Base-by-base conservation (phyloP, 2,113 vertebrate genomes). In the Oreochromis niloticus region DNA sequence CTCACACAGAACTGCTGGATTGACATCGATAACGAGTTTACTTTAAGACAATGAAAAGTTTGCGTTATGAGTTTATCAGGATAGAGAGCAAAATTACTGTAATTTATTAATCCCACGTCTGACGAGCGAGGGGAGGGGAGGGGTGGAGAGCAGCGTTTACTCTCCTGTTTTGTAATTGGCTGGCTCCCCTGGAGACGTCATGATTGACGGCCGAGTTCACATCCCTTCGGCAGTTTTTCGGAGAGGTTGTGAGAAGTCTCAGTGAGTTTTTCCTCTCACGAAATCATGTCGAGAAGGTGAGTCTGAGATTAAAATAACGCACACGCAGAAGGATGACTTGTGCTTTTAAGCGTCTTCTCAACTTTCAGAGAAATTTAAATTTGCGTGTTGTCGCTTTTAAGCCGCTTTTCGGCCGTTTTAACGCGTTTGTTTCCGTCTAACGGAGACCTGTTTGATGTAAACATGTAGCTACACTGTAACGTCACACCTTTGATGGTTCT, bases 251-350 rank as follows among this genome's bases (percentile, higher is more conserved):
- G n/a, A 81, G 2, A 32, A 59, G 83, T 54, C 9, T 55, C n/a
- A 27, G 11, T 17, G 32, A 56, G 1, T 68, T 82, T 79, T 56
- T 79, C 32, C 4, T 52, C 86, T 27, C 17, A 81, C 71, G 14
- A 24, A 82, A 80, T 2, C 85, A 95, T 95, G 95, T 85, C 92
- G 2, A 90, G 24, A 6, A 19, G 94, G 95, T 95, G 81, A 89
- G 95, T 41, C 2, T 57, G 5, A 1, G 2, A 14, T 2, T 4
- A 1, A 12, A 13, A 10, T 6, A 8, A 17, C 3, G 10, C 2
- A 41, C 3, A 52, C 1, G 6, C 6, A 13, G 1, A 6, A 82
- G 2, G 41, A n/a, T 6, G 7, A 43, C 6, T n/a, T 46, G 1
- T 4, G 1, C 9, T 71, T 48, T 2, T n/a, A 56, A 17, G 34